Conservation (phyloP, 2,113 vertebrate species). For the Chiloscyllium plagiosum region DNA sequence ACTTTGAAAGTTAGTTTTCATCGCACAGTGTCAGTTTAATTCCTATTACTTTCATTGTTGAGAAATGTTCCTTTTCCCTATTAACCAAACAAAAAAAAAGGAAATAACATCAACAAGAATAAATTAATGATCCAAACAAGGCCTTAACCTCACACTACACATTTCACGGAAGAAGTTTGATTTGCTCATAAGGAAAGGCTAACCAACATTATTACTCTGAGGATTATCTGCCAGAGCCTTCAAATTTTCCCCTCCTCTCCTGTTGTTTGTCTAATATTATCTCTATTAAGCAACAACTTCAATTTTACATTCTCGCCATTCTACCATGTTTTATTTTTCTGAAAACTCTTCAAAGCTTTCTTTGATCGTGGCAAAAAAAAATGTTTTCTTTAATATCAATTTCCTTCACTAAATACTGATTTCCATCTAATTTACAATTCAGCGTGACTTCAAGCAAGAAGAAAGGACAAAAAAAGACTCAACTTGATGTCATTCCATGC, state of each 20-base stretch:
- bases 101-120: not conserved
- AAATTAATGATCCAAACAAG: not conserved
- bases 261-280: not conserved
- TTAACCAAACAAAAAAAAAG: not conserved
- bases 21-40: not conserved
- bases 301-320: not conserved
- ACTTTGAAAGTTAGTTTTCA: not conserved
- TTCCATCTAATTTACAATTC: conserved; percentile 20
- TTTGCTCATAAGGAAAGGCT: not conserved
- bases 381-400: not conserved
- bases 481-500: not conserved
- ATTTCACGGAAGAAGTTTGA: not conserved
- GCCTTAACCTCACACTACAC: not conserved
- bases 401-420: not conserved
- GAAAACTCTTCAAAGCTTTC: not conserved
- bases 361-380: not conserved
- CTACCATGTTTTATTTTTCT: not conserved
- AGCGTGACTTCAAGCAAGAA: not conserved
- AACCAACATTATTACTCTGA: not conserved
- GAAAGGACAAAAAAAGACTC: not conserved
- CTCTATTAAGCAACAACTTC: not conserved
- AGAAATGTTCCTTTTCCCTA: not conserved
- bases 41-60: not conserved
- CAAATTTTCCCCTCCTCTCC: not conserved
- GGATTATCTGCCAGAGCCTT: not conserved